phyloP scores from a whole-genome alignment of 2,797 vertebrate genomes.

The Distichodus sexfasciatus region DNA sequence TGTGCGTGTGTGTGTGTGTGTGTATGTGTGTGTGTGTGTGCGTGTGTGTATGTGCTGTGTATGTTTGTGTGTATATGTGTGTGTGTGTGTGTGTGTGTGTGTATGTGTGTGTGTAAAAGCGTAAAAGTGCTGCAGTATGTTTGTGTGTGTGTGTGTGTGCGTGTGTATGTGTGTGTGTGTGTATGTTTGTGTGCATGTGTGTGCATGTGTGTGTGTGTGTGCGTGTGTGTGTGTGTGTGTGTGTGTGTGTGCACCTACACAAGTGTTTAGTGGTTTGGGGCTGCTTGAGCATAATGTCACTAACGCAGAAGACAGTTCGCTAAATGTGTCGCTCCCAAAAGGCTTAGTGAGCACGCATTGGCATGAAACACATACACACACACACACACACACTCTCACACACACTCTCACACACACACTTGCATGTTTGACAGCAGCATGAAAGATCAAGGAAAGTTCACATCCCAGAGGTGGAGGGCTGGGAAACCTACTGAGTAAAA shows the following conservation, averaged over 20 bases:
- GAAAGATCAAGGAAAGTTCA: background rate
- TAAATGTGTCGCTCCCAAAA: too few relatives aligned
- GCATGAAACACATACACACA: background rate
- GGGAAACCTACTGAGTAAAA: background rate
- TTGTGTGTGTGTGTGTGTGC: too few relatives aligned
- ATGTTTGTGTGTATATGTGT: too few relatives aligned
- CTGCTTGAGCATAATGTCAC: background rate
- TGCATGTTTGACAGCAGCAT: background rate
- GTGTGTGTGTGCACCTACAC: background rate
- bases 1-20: too few relatives aligned
- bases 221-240: constrained; percentile 9
- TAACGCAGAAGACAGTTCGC: background rate
- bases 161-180: background rate
- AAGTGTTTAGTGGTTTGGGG: background rate
- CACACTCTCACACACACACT: background rate
- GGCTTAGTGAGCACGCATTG: too few relatives aligned
- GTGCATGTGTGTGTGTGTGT: constrained; percentile 16
- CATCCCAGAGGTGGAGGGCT: background rate
- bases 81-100: too few relatives aligned
- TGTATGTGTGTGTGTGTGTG: too few relatives aligned
- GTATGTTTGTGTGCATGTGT: too few relatives aligned
- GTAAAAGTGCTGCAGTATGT: too few relatives aligned
- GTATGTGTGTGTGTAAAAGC: too few relatives aligned
- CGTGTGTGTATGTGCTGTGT: too few relatives aligned
- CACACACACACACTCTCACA: constrained; percentile 3